Conservation (phyloP, 2,113 vertebrate genomes). For the Engystomops pustulosus region DNA sequence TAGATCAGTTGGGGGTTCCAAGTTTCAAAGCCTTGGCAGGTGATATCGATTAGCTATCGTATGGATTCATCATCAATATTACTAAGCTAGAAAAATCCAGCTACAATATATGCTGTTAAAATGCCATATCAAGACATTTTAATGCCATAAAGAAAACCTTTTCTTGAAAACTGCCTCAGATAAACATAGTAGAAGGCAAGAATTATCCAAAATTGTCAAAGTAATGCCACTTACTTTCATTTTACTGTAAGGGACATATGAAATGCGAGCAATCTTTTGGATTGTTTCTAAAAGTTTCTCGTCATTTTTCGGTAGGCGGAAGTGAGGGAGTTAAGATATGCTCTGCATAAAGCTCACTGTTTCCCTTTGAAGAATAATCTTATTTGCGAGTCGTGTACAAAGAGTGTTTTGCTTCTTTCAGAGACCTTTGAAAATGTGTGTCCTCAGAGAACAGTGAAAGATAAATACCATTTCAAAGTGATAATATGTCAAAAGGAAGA, state of each 20-base stretch:
- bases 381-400: conserved; percentile 42
- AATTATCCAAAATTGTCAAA: too few relatives aligned
- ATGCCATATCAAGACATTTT: too few relatives aligned
- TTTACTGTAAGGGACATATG: neutral
- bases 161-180: too few relatives aligned
- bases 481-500: conserved; percentile 46
- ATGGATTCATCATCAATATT: too few relatives aligned
- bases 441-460: conserved; percentile 49
- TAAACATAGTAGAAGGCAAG: too few relatives aligned
- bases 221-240: too few relatives aligned
- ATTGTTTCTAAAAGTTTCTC: conserved; percentile 13
- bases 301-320: neutral
- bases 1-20: too few relatives aligned
- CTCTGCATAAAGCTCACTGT: conserved; percentile 35
- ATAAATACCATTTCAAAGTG: conserved; percentile 51
- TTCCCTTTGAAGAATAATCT: conserved; percentile 50
- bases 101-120: too few relatives aligned
- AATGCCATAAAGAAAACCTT: too few relatives aligned
- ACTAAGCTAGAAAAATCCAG: too few relatives aligned
- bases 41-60: too few relatives aligned
- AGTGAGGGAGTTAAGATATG: conserved; percentile 15
- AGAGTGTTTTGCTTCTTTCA: conserved; percentile 37
- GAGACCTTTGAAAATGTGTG: conserved; percentile 45
- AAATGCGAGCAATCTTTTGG: neutral
- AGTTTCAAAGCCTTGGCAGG: too few relatives aligned